These are phyloP conservation scores for Drosophila gunungcola DNA, from an alignment of 1,140 invertebrate species.

Conservation along the genomic window DNA sequence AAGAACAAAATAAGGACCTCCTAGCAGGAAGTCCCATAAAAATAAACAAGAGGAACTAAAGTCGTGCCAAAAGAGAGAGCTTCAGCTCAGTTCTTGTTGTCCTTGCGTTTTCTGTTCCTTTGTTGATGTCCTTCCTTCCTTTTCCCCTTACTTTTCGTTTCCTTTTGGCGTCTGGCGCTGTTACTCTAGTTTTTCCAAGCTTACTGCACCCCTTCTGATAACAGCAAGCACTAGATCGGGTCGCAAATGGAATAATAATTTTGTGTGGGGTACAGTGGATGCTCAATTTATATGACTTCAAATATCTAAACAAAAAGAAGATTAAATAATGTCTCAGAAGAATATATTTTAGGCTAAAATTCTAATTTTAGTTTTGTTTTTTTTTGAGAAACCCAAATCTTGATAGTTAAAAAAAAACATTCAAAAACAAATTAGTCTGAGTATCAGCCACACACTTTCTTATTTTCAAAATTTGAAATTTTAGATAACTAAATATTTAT, in stretches of 20 bases:
- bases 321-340: too few species aligned
- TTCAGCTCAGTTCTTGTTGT: too few species aligned
- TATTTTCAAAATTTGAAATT: too few species aligned
- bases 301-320: background rate
- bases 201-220: slow-evolving; percentile 13
- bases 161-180: slow-evolving; percentile 32
- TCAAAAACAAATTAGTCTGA: too few species aligned
- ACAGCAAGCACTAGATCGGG: slow-evolving; percentile 4
- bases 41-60: slow-evolving; percentile 4
- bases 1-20: slow-evolving; percentile 20
- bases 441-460: too few species aligned
- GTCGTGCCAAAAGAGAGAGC: slow-evolving; percentile 38
- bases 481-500: too few species aligned
- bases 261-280: background rate
- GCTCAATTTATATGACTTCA: background rate
- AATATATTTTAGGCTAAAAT: background rate
- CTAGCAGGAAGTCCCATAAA: slow-evolving; percentile 17
- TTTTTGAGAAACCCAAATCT: too few species aligned
- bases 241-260: slow-evolving; percentile 1
- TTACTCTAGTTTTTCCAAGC: slow-evolving; percentile 63
- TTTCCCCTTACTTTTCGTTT: slow-evolving; percentile 33
- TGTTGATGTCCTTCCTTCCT: slow-evolving; percentile 17
- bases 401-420: too few species aligned
- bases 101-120: slow-evolving; percentile 31
- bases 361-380: too few species aligned